Conservation (phyloP, 1,140 invertebrate genomes). For the Paraescarpia echinospica region DNA sequence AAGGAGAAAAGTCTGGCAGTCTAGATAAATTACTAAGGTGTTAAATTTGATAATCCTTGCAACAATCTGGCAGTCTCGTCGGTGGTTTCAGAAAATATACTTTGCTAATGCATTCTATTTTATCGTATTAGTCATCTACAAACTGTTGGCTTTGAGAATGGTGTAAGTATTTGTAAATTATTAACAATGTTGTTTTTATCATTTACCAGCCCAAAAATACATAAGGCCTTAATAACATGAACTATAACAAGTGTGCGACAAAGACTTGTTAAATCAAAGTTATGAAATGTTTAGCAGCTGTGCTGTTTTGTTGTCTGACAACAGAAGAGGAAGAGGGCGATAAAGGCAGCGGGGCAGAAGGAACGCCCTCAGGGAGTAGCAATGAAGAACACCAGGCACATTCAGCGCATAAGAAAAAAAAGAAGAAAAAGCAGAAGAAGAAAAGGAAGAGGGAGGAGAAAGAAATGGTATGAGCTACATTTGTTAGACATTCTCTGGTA, state of each 20-base stretch:
- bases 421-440: slow-evolving; percentile 8
- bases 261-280: background rate
- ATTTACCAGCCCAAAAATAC: background rate
- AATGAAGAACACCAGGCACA: slow-evolving; percentile 23
- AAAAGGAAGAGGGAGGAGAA: slow-evolving; percentile 13
- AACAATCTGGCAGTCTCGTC: too few relatives aligned
- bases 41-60: too few relatives aligned
- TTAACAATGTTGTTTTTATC: background rate
- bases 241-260: background rate
- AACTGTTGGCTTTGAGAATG: background rate
- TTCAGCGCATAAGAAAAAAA: slow-evolving; percentile 23
- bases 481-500: slow-evolving; percentile 9
- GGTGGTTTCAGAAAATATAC: too few relatives aligned
- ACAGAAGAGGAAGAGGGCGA: slow-evolving; percentile 17
- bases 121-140: background rate
- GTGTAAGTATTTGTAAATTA: background rate
- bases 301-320: background rate
- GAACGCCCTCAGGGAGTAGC: slow-evolving; percentile 7
- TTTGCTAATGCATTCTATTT: too few relatives aligned
- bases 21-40: too few relatives aligned
- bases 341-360: slow-evolving; percentile 21
- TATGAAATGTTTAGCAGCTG: background rate
- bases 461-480: slow-evolving; percentile 14
- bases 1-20: too few relatives aligned
- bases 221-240: background rate